Percentiles rank a stretch among this genome's conserved stretches.
Evolutionary conservation across 2,797 vertebrate genomes (phyloP).

Genomic region (Tinamus major): DNA sequence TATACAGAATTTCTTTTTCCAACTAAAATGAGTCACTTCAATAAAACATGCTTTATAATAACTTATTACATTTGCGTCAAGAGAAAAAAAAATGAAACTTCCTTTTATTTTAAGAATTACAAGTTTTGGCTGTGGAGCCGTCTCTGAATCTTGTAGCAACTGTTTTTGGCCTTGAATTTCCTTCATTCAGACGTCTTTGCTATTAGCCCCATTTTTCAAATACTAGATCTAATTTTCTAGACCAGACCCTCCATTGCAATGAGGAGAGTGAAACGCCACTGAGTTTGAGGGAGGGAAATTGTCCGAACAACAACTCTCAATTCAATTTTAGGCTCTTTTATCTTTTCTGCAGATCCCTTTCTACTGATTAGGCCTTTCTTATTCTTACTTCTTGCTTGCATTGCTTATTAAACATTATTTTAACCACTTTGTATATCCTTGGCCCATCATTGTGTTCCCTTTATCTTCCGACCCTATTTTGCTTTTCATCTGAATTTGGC

Average conservation of each 20-base stretch:
- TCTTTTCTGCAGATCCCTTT: not conserved
- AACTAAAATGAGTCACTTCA: not conserved
- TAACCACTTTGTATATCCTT: not conserved
- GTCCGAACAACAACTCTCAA: not conserved
- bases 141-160: not conserved
- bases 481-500: not conserved
- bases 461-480: not conserved
- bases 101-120: not conserved
- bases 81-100: not conserved
- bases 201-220: not conserved
- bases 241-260: not conserved
- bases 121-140: not conserved
- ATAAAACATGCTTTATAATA: not conserved
- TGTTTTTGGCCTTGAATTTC: not conserved
- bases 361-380: not conserved
- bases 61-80: not conserved
- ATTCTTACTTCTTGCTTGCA: not conserved
- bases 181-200: not conserved
- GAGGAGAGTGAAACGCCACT: fast-evolving
- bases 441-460: not conserved
- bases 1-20: not conserved
- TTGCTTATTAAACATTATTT: not conserved
- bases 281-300: not conserved
- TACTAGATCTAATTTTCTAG: not conserved
- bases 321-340: not conserved